Conservation (phyloP, 2,113 vertebrate genomes). For the Rhegmatorhina hoffmannsi region DNA sequence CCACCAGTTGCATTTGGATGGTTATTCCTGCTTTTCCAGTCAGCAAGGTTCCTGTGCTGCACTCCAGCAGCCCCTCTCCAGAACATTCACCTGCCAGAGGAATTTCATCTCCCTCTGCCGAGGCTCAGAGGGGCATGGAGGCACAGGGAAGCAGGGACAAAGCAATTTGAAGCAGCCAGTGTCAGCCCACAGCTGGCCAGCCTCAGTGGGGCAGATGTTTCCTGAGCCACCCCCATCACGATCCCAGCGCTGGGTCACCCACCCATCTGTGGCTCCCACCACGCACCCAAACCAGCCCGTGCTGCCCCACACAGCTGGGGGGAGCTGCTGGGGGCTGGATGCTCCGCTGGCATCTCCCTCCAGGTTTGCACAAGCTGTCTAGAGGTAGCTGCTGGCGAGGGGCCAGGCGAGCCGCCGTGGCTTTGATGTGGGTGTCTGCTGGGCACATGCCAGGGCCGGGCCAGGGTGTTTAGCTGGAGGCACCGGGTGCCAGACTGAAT, state of each 20-base stretch:
- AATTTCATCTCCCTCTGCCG: fast-evolving
- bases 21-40: constrained; percentile 60
- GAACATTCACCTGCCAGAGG: neutral
- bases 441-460: constrained; percentile 30
- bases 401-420: neutral
- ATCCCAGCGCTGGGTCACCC: fast-evolving
- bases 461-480: constrained; percentile 10
- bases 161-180: neutral
- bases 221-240: fast-evolving
- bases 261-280: neutral
- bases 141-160: neutral
- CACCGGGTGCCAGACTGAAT: constrained; percentile 32
- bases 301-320: neutral
- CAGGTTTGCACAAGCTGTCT: constrained; percentile 5
- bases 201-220: neutral
- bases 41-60: fast-evolving
- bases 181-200: neutral
- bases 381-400: constrained; percentile 13
- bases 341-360: neutral
- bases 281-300: neutral
- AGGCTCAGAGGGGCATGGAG: neutral
- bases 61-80: neutral
- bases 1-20: neutral
- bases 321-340: neutral
- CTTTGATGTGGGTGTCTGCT: constrained; percentile 53